Percentiles rank a stretch among this genome's conserved stretches.
phyloP scores from a whole-genome alignment of 2,888 invertebrate species.

The Trichogramma evanescens region DNA sequence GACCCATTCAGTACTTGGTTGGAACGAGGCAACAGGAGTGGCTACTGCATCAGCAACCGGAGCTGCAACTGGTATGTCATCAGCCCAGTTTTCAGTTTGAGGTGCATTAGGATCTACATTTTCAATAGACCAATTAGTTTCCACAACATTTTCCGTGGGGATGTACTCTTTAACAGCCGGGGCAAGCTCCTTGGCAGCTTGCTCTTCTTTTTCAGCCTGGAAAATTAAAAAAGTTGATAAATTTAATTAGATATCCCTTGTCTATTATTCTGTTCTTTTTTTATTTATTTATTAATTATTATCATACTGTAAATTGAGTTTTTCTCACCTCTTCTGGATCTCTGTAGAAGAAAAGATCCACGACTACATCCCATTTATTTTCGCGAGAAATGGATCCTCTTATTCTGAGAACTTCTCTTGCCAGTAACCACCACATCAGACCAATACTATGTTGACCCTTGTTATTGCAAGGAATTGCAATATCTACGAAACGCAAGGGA shows the following conservation, averaged over 20 bases:
- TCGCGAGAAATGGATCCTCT: constrained; percentile 89
- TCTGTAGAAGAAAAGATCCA: constrained; percentile 98
- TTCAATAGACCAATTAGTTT: constrained; percentile 55
- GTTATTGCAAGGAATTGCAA: constrained; percentile 98
- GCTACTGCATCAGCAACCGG: constrained; percentile 38
- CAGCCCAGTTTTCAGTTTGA: constrained; percentile 51
- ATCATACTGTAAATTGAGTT: too few relatives aligned
- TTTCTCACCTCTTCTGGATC: constrained; percentile 83
- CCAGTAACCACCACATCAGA: constrained; percentile 98
- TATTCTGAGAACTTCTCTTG: constrained; percentile 89
- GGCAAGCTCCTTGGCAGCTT: constrained; percentile 75
- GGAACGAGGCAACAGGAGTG: constrained; percentile 31
- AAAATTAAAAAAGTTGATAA: constrained; percentile 5
- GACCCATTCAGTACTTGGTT: too few relatives aligned
- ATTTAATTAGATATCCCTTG: too few relatives aligned
- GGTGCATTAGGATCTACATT: constrained; percentile 45
- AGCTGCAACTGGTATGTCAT: constrained; percentile 44
- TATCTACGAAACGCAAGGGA: constrained; percentile 92
- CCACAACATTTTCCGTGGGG: constrained; percentile 20
- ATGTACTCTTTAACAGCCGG: constrained; percentile 49
- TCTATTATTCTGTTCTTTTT: too few relatives aligned
- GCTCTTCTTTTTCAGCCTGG: constrained; percentile 88
- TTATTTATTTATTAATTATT: too few relatives aligned
- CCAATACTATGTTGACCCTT: constrained; percentile 95
- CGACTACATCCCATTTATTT: constrained; percentile 94